Evolutionary conservation across 2,113 vertebrate species (phyloP), one percentile per base, ranked within the genome.

Genomic region (Odobenus rosmarus): DNA sequence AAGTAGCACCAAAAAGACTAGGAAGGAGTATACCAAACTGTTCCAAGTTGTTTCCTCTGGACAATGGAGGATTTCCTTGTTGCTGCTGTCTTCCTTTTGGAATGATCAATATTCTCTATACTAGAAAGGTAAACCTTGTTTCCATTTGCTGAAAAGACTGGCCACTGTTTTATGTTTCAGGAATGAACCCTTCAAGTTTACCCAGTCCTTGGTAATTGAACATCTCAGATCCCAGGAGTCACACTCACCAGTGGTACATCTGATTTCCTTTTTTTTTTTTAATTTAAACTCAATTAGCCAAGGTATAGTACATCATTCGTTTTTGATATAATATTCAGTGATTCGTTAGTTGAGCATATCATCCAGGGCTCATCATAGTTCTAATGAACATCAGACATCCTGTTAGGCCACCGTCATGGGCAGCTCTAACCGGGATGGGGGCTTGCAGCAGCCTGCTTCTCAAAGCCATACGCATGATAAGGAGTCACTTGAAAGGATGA

Each of bases 191-290:
- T 39, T 69, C n/a, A 53, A 1, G 1, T 87, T 33, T 14, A 53
- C 31, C 31, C 39, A 4, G 11, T 61, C 39, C 57, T 2, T 79
- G 13, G 51, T 31, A 83, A 31, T 14, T 59, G 28, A 77, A 7
- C 4, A 26, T 19, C 16, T 1, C 24, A 10, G 6, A 36, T 13
- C 5, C 19, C 23, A 28, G 3, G 62, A 55, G 9, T 0, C 36
- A 16, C 16, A 24, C 21, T 28, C 53, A 55, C 31, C n/a, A 80
- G 26, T 12, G 49, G n/a, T n/a, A 5, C 5, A 16, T 46, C 6
- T 71, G 28, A 80, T 74, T 84, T 67, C 62, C 31, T 64, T 64
- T 7, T 64, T 33, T 31, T 31, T 64, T 15, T 31, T 33, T 33
- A 53, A 33, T 16, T 67, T 67, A 33, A 33, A 67, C 33, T 67